These are phyloP conservation scores for Drosophila lacicola DNA, from an alignment of 2,888 invertebrate genomes.

Conservation along the genomic window DNA sequence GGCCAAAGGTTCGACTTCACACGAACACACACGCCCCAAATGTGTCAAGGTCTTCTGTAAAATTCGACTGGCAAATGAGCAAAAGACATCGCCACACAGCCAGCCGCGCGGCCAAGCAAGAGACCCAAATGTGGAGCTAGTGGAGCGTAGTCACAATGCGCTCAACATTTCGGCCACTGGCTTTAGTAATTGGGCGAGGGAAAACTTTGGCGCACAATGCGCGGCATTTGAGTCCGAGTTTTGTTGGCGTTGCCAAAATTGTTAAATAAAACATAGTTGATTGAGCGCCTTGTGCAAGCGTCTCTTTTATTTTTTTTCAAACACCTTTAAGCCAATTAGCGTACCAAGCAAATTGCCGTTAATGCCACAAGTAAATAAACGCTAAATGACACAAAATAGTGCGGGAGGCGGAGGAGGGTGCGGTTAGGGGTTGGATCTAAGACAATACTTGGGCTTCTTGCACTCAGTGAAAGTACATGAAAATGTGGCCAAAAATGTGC, in stretches of 20 bases:
- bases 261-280: constrained; percentile 35
- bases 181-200: constrained; percentile 60
- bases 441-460: constrained; percentile 72
- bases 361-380: constrained; percentile 65
- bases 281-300: constrained; percentile 68
- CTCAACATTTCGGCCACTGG: constrained; percentile 35
- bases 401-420: too few species aligned
- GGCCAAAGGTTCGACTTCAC: constrained; percentile 49
- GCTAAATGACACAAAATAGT: constrained; percentile 33
- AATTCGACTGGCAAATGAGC: constrained; percentile 65
- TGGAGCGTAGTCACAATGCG: constrained; percentile 48
- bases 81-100: constrained; percentile 42
- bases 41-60: constrained; percentile 78
- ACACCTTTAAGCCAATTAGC: constrained; percentile 73
- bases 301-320: constrained; percentile 50
- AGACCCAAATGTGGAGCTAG: constrained; percentile 31
- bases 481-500: constrained; percentile 27
- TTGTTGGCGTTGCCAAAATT: constrained; percentile 38
- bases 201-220: constrained; percentile 70
- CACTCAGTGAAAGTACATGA: constrained; percentile 56
- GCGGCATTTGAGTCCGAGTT: constrained; percentile 57
- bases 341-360: constrained; percentile 56
- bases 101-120: constrained; percentile 32
- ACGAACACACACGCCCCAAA: constrained; percentile 58
- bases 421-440: constrained; percentile 34